Base-by-base conservation (phyloP, 1,140 invertebrate species). In the Macrosteles quadrilineatus region DNA sequence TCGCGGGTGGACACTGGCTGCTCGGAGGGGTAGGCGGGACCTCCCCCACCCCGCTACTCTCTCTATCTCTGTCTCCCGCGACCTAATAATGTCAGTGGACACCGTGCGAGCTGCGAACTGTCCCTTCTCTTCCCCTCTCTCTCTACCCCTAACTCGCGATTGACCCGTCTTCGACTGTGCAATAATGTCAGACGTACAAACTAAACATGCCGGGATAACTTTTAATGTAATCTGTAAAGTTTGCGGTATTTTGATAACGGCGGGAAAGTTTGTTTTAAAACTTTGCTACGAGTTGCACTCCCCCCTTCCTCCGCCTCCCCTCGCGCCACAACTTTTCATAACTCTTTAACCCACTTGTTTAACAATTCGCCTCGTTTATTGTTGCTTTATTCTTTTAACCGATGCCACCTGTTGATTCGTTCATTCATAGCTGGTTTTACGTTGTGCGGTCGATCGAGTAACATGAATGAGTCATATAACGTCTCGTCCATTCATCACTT, bases 1-100 rank as follows among this genome's bases (percentile, higher is more conserved):
- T 69, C 70, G 66, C 71, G 43, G 64, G 71, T 74, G 69, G 73
- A 71, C 70, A 71, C 68, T 72, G 66, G 65, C 62, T 40, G 68
- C 71, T 32, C 45, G 43, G 59, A 31, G 67, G 47, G 67, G 64
- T 66, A 45, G 64, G 64, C 32, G 64, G 64, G 64, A 19, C 65
- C 32, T 21, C n/a, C 27, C 27, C 32, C 50, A 45, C 71, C 19
- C 32, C 32, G 17, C 19, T n/a, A 31, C 67, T 59, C 29, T 69
- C 59, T 50, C 62, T 50, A 57, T 57, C 67, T 69, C 59, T 68
- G 19, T 45, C 67, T 36, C 67, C 62, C 21, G 21, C 55, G 55
- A 59, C 23, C 40, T 50, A 43, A 17, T 40, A 64, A 64, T 40
- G 62, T 64, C 43, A 53, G 17, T 63, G n/a, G 57, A 1, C 27